Conservation (phyloP, 1,140 invertebrate species). For the Listronotus bonariensis region DNA sequence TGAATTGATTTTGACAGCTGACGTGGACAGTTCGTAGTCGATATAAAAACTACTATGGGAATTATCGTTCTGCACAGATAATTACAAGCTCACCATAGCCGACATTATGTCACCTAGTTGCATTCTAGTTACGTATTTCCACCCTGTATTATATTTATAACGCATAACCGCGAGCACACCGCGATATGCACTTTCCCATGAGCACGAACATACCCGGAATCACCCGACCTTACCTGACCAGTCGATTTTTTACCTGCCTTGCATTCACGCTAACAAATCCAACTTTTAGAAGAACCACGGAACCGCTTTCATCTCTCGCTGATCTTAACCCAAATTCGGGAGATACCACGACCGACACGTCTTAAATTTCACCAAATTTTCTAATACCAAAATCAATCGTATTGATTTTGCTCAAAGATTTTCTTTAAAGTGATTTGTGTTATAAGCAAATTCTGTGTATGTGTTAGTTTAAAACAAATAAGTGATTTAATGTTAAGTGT, state of each 20-base stretch:
- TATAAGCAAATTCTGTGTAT: too few relatives aligned
- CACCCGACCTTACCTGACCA: constrained; percentile 17
- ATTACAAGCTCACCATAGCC: too few relatives aligned
- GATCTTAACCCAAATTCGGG: constrained; percentile 24
- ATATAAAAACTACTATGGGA: too few relatives aligned
- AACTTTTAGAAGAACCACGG: too few relatives aligned
- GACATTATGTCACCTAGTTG: too few relatives aligned
- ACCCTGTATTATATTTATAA: constrained; percentile 8
- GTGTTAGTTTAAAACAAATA: not conserved
- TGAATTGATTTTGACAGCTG: too few relatives aligned
- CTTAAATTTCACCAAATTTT: not conserved
- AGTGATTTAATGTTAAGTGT: not conserved
- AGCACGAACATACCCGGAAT: constrained; percentile 19
- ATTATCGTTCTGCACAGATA: too few relatives aligned
- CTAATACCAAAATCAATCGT: too few relatives aligned
- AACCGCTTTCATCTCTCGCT: constrained; percentile 23
- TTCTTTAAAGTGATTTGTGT: too few relatives aligned
- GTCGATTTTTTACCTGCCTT: constrained; percentile 12
- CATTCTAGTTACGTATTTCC: too few relatives aligned
- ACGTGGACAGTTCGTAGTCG: too few relatives aligned
- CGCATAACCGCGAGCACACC: not conserved
- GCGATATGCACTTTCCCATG: constrained; percentile 17
- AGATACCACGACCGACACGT: constrained; percentile 8
- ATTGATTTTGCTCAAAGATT: too few relatives aligned
- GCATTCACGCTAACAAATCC: constrained; percentile 7